A percentile compares a stretch with the other conserved stretches of the same genome.
These are phyloP conservation scores for Nebria salina DNA, from an alignment of 2,888 invertebrate genomes.

Conservation along the genomic window DNA sequence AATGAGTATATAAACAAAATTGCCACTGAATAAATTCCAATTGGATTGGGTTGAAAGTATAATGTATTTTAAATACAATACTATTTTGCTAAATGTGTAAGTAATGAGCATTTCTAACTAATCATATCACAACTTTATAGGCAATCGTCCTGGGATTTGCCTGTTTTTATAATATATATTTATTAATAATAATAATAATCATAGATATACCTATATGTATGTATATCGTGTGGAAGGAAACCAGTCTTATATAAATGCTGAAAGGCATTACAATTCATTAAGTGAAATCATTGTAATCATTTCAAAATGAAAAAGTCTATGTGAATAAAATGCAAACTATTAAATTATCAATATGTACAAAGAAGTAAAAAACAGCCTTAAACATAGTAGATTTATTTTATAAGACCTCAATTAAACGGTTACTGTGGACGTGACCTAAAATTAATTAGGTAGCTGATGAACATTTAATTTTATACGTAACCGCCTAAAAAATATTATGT, in stretches of 20 bases:
- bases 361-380: neutral
- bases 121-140: slow-evolving; percentile 57
- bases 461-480: neutral
- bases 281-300: slow-evolving; percentile 33
- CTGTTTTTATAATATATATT: slow-evolving; percentile 18
- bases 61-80: neutral
- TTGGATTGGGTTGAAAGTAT: neutral
- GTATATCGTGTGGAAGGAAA: slow-evolving; percentile 40
- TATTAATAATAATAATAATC: neutral
- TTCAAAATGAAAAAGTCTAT: slow-evolving; percentile 30
- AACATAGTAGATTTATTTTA: neutral
- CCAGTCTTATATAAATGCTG: slow-evolving; percentile 46
- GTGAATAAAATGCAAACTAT: slow-evolving; percentile 37
- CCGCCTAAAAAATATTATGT: neutral
- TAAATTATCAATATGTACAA: slow-evolving; percentile 24
- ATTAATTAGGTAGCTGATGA: neutral
- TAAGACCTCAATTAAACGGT: neutral
- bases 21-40: neutral
- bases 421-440: neutral
- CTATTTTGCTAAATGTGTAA: slow-evolving; percentile 53
- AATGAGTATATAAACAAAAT: slow-evolving; percentile 7
- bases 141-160: slow-evolving; percentile 26
- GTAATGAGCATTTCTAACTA: slow-evolving; percentile 58
- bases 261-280: slow-evolving; percentile 41
- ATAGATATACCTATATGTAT: slow-evolving; percentile 6